Evolutionary conservation across 2,888 invertebrate species (phyloP).

Genomic region (Lymantria dispar): DNA sequence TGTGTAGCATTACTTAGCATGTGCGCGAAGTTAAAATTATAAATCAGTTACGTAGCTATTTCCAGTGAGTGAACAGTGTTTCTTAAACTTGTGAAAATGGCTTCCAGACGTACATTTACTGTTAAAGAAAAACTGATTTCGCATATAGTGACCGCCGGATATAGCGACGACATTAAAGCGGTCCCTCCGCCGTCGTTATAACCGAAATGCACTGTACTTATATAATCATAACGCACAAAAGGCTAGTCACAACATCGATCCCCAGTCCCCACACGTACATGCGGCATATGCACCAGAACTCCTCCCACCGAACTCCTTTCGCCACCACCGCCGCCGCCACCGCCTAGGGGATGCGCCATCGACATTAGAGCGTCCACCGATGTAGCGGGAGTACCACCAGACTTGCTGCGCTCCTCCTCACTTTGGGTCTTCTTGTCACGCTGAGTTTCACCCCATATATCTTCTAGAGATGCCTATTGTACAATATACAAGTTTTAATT

Average conservation of each 20-base stretch:
- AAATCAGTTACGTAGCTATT: no score
- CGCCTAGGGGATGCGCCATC: constrained; percentile 57
- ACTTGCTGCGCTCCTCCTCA: constrained; percentile 80
- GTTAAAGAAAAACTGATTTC: no score
- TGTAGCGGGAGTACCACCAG: constrained; percentile 48
- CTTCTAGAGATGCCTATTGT: constrained; percentile 66
- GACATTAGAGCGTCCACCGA: constrained; percentile 54
- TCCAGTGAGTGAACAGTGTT: no score
- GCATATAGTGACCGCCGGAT: no score
- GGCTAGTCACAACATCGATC: constrained; percentile 4
- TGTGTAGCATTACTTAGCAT: no score
- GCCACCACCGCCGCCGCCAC: not conserved
- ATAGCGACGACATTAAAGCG: no score
- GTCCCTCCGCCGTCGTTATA: no score
- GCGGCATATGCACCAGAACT: constrained; percentile 95
- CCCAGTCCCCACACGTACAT: constrained; percentile 84
- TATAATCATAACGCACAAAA: not conserved
- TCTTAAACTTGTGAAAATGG: no score
- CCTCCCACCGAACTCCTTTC: constrained; percentile 92
- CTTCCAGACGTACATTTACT: no score
- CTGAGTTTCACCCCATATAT: constrained; percentile 83
- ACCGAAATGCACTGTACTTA: no score
- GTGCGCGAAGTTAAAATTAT: no score
- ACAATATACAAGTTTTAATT: no score
- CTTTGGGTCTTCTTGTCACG: constrained; percentile 83